A percentile compares a stretch with the other conserved stretches of the same genome.
Evolutionary conservation across 2,888 invertebrate genomes (phyloP).

Genomic region (Oscheius sp.): DNA sequence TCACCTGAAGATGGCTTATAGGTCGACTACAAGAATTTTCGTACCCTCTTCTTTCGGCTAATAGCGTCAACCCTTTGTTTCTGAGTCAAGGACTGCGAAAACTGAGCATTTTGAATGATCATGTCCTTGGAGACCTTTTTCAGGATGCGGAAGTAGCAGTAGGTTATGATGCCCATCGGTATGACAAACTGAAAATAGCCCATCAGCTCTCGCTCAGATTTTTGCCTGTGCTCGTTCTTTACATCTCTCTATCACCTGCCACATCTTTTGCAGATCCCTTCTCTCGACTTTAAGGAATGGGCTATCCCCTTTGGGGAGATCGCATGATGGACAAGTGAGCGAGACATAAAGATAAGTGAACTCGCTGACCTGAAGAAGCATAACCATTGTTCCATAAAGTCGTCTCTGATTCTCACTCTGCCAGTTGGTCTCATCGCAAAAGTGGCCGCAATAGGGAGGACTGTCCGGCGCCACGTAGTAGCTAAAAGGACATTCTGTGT

Average conservation of each 20-base stretch:
- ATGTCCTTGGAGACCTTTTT: conserved; percentile 70
- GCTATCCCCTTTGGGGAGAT: conserved; percentile 14
- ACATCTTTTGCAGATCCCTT: neutral
- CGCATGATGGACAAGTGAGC: conserved; percentile 6
- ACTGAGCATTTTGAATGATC: conserved; percentile 71
- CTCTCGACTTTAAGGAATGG: neutral
- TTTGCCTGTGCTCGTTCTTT: conserved; percentile 7
- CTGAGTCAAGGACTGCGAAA: conserved; percentile 66
- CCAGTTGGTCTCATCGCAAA: conserved; percentile 80
- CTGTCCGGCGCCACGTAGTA: conserved; percentile 48
- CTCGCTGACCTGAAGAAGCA: conserved; percentile 64
- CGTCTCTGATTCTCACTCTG: conserved; percentile 83
- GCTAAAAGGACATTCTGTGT: conserved; percentile 20
- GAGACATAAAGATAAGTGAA: neutral
- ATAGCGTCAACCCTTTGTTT: conserved; percentile 70
- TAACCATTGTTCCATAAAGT: conserved; percentile 80
- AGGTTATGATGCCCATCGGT: conserved; percentile 72
- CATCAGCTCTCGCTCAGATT: neutral
- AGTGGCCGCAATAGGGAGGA: conserved; percentile 75
- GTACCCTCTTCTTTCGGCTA: conserved; percentile 61
- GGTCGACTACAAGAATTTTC: neutral
- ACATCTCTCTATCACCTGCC: conserved; percentile 1
- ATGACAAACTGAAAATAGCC: conserved; percentile 65
- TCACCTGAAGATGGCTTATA: conserved; percentile 44
- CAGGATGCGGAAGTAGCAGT: conserved; percentile 71